A percentile compares a stretch with the other conserved stretches of the same genome.
Conservation (phyloP, 2,888 invertebrate genomes). For the Blera fallax region DNA sequence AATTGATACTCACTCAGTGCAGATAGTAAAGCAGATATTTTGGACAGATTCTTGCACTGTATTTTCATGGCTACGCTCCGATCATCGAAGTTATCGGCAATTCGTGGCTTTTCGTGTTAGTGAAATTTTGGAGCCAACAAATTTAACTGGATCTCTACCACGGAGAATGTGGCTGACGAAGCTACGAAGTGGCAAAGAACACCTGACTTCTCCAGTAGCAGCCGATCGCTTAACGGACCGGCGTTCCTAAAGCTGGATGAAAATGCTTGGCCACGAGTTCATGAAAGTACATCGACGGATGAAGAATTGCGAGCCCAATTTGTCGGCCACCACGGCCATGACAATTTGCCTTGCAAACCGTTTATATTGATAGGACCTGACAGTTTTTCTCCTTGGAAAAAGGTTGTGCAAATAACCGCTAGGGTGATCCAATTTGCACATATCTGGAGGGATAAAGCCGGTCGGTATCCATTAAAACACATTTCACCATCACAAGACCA, state of each 20-base stretch:
- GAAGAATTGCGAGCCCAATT: too few species aligned
- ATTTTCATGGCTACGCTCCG: not conserved
- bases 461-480: too few species aligned
- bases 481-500: constrained; percentile 5
- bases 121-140: not conserved
- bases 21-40: not conserved
- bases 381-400: too few species aligned
- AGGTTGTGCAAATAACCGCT: not conserved
- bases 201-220: too few species aligned
- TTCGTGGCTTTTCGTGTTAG: not conserved
- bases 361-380: constrained; percentile 2
- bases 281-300: too few species aligned
- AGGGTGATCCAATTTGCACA: not conserved
- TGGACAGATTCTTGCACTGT: not conserved
- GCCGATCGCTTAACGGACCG: too few species aligned
- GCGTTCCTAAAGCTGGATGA: too few species aligned
- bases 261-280: too few species aligned
- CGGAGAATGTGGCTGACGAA: constrained; percentile 28
- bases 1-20: not conserved
- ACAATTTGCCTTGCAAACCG: not conserved
- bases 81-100: not conserved
- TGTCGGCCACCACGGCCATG: too few species aligned
- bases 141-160: not conserved
- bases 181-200: constrained; percentile 28
- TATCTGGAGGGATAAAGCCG: not conserved